A percentile compares a stretch with the other conserved stretches of the same genome.
Conservation (phyloP, 2,888 invertebrate genomes). For the Tortricodes alternella region DNA sequence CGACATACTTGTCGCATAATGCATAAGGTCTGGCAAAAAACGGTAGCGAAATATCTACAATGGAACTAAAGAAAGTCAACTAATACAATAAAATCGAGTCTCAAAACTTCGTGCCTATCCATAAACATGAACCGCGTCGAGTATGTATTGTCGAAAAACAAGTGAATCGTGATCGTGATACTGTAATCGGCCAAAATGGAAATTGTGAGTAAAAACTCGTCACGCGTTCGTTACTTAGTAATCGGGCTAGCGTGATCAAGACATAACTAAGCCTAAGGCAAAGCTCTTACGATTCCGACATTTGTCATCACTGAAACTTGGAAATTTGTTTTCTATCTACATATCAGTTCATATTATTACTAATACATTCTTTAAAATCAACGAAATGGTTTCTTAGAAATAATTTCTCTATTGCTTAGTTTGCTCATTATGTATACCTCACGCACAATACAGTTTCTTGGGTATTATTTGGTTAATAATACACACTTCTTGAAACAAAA, state of each 20-base stretch:
- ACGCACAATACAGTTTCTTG: not conserved
- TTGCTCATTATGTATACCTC: not conserved
- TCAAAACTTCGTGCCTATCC: conserved; percentile 14
- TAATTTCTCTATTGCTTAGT: too few species aligned
- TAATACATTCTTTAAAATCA: too few species aligned
- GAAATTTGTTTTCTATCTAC: too few species aligned
- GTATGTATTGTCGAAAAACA: conserved; percentile 32
- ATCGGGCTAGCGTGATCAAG: conserved; percentile 49
- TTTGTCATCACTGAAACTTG: too few species aligned
- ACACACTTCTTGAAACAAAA: too few species aligned
- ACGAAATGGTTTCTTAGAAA: too few species aligned
- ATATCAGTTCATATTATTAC: too few species aligned
- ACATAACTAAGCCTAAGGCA: not conserved
- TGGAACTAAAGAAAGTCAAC: conserved; percentile 21
- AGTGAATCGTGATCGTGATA: conserved; percentile 46
- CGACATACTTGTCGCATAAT: not conserved
- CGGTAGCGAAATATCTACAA: not conserved
- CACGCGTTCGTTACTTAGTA: conserved; percentile 54
- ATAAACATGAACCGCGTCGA: conserved; percentile 22
- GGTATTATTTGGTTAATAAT: not conserved
- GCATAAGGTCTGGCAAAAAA: not conserved
- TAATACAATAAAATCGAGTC: conserved; percentile 3
- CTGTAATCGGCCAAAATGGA: conserved; percentile 34
- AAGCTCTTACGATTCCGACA: too few species aligned
- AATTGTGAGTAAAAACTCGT: conserved; percentile 38